phyloP scores from a whole-genome alignment of 2,797 vertebrate species.

The Bradypodion ventrale region DNA sequence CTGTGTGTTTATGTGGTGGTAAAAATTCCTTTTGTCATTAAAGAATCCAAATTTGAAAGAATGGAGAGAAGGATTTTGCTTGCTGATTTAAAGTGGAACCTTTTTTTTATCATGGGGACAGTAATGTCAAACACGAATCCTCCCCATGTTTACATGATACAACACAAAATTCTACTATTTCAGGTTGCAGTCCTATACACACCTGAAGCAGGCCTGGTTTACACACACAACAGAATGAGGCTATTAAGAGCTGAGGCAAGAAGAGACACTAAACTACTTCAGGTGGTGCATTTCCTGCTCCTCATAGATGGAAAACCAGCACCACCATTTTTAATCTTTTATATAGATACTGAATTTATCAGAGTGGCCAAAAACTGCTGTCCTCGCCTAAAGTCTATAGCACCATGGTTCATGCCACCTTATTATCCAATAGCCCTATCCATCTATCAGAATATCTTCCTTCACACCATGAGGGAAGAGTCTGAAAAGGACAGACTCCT shows the following conservation, averaged over 20 bases:
- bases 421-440: background rate
- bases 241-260: background rate
- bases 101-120: background rate
- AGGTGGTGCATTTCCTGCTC: background rate
- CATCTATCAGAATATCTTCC: too few species aligned
- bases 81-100: background rate
- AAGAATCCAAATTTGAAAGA: background rate
- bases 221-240: background rate
- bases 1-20: background rate
- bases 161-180: background rate
- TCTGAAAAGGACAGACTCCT: too few species aligned
- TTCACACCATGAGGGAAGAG: too few species aligned
- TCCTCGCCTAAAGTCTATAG: background rate
- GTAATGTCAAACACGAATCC: background rate
- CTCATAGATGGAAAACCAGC: background rate
- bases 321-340: background rate
- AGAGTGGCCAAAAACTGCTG: background rate
- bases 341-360: background rate
- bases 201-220: too few species aligned
- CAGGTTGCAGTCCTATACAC: too few species aligned
- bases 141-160: background rate
- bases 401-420: background rate
- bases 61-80: background rate
- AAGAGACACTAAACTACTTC: background rate
- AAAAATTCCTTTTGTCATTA: background rate